Evolutionary conservation across 2,888 invertebrate genomes (phyloP).

Genomic region (Spodoptera littoralis): DNA sequence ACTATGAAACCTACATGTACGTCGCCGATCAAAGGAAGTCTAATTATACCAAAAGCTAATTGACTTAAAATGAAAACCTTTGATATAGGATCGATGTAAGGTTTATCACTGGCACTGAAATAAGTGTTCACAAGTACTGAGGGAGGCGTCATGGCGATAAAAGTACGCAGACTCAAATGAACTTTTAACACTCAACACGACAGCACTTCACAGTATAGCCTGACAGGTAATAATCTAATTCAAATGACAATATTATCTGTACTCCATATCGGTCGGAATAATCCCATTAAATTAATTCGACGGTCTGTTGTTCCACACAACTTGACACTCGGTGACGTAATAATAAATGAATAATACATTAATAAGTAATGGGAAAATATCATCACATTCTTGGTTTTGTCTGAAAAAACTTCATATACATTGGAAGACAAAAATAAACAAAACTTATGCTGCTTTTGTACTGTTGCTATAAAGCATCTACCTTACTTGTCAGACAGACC

Average conservation of each 20-base stretch:
- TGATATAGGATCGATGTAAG: slow-evolving; percentile 65
- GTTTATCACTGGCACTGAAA: slow-evolving; percentile 55
- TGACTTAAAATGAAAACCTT: slow-evolving; percentile 64
- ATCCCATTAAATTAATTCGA: slow-evolving; percentile 48
- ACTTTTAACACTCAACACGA: slow-evolving; percentile 4
- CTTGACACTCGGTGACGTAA: slow-evolving; percentile 12
- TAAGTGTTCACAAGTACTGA: slow-evolving; percentile 69
- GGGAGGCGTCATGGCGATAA: slow-evolving; percentile 62
- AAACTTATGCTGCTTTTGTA: too few species aligned
- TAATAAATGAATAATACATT: slow-evolving; percentile 25
- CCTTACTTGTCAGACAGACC: too few species aligned
- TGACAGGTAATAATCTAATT: slow-evolving; percentile 47
- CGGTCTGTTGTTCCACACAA: slow-evolving; percentile 18
- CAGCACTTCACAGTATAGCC: slow-evolving; percentile 32
- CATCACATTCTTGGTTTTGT: neutral
- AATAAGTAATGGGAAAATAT: slow-evolving; percentile 13
- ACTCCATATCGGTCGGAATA: slow-evolving; percentile 27
- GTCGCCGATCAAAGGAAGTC: slow-evolving; percentile 60
- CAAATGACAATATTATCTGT: slow-evolving; percentile 47
- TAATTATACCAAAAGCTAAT: slow-evolving; percentile 62
- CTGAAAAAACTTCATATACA: too few species aligned
- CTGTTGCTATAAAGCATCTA: too few species aligned
- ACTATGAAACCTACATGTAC: slow-evolving; percentile 45
- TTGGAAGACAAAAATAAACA: too few species aligned
- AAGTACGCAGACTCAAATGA: slow-evolving; percentile 26